A percentile compares a stretch with the other conserved stretches of the same genome.
These are phyloP conservation scores for Sinocyclocheilus anshuiensis DNA, from an alignment of 2,113 vertebrate species.

Conservation along the genomic window DNA sequence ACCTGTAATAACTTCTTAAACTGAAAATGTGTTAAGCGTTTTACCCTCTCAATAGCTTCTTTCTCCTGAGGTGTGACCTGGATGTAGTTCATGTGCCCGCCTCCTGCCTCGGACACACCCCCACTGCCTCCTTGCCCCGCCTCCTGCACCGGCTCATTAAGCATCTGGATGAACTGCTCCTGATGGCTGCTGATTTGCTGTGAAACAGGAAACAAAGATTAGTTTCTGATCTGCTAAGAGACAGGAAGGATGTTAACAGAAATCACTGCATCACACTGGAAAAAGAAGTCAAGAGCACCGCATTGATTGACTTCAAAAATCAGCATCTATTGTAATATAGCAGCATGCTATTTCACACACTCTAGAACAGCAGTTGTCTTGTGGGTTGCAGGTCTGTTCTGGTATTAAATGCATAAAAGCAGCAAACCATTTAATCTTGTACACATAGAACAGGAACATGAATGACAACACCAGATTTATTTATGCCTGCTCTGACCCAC, in stretches of 20 bases:
- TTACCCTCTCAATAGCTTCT: conserved; percentile 97
- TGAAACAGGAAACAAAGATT: background rate
- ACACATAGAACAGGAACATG: too few species aligned
- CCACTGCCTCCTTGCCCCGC: conserved; percentile 76
- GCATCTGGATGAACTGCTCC: conserved; percentile 96
- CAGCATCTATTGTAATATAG: too few species aligned
- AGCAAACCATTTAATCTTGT: too few species aligned
- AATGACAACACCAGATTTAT: too few species aligned
- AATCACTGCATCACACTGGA: background rate
- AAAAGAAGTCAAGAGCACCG: background rate
- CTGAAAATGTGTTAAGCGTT: background rate
- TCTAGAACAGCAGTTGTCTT: too few species aligned
- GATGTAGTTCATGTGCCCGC: conserved; percentile 92
- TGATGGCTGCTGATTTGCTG: conserved; percentile 96
- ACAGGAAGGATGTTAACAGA: background rate
- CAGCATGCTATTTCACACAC: too few species aligned
- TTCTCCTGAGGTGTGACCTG: conserved; percentile 98
- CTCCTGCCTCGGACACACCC: conserved; percentile 75
- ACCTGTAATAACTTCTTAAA: background rate
- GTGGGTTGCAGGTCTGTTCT: too few species aligned
- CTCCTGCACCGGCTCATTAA: conserved; percentile 90
- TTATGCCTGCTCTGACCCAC: too few species aligned
- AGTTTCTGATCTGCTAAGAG: background rate
- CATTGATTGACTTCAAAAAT: too few species aligned
- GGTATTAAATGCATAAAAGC: too few species aligned